Evolutionary conservation across 1,140 invertebrate species (phyloP), one percentile per base, ranked within the genome.

Genomic region (Pemphigus obesinymphae): DNA sequence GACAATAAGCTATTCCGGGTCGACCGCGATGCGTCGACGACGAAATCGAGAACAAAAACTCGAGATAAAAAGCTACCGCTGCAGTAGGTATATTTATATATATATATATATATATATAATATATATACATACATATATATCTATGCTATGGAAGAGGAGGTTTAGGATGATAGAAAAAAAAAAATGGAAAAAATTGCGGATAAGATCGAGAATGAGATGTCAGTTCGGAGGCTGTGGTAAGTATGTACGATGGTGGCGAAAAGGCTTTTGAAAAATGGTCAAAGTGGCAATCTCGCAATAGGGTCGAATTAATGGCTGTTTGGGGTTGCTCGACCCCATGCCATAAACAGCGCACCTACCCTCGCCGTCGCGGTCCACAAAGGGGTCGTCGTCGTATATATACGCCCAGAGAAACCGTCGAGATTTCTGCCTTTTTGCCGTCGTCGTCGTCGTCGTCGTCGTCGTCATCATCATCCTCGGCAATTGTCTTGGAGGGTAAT

Each of bases 251-350:
- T 8, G 50, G 72, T 17, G 50, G 11, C 5, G 7, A 55, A 80
- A 45, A 63, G 76, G 76, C 76, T 55, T 80, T 80, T 80, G 76
- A 80, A 80, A 80, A 80, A 80, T 80, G 76, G 55, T 63, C 76
- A 63, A 80, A 80, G 76, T 80, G 76, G 76, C 76, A 80, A 80
- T 80, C 76, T 80, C 76, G 76, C 76, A 80, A 63, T 45, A 80
- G 76, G 76, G 76, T 80, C 76, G 76, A 80, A 80, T 80, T 80
- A 80, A 80, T 80, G 76, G 76, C 37, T 63, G 34, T 58, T 80
- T 80, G 76, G 76, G 76, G 76, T 73, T 50, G 70, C 70, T 31
- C 70, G 43, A 73, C 70, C 70, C 70, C 70, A 50, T 31, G 70
- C 70, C 70, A n/a, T 73, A 73, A 73, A 73, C 70, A 73, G 70